Conservation (phyloP, 2,888 invertebrate genomes). For the Graphium colonna region DNA sequence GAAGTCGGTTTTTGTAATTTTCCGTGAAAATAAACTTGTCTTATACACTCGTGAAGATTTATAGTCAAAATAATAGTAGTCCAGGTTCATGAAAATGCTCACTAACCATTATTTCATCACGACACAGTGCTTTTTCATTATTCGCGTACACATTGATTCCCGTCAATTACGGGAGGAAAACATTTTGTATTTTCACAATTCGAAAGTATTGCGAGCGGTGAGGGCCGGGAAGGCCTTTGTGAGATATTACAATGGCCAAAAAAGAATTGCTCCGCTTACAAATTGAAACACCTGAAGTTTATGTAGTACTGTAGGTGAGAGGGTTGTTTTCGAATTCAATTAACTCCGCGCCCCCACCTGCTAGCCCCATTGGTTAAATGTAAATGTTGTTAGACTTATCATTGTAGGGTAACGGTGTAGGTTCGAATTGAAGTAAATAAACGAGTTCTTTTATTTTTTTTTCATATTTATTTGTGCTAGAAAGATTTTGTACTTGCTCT, state of each 20-base stretch:
- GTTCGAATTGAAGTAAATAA: too few relatives aligned
- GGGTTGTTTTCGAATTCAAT: conserved; percentile 23
- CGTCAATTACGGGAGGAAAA: not conserved
- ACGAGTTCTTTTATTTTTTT: too few relatives aligned
- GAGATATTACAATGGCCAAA: conserved; percentile 3
- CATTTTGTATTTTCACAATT: not conserved
- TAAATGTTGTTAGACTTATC: conserved; percentile 24
- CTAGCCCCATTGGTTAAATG: conserved; percentile 7
- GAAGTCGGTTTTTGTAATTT: too few relatives aligned
- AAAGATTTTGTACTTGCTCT: too few relatives aligned
- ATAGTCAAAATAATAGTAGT: too few relatives aligned
- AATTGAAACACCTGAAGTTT: conserved; percentile 22
- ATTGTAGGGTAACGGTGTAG: too few relatives aligned
- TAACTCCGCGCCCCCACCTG: conserved; percentile 1
- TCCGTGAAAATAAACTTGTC: too few relatives aligned
- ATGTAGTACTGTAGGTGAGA: conserved; percentile 8
- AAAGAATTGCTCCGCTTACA: conserved; percentile 5
- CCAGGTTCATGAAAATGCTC: too few relatives aligned
- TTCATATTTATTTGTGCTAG: too few relatives aligned
- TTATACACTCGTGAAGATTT: too few relatives aligned
- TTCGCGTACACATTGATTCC: not conserved
- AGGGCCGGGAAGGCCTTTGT: not conserved
- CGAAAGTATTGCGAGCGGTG: not conserved
- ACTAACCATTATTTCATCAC: too few relatives aligned
- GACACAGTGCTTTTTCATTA: too few relatives aligned